Evolutionary conservation across 2,113 vertebrate genomes (phyloP).

Genomic region (Salvelinus fontinalis): DNA sequence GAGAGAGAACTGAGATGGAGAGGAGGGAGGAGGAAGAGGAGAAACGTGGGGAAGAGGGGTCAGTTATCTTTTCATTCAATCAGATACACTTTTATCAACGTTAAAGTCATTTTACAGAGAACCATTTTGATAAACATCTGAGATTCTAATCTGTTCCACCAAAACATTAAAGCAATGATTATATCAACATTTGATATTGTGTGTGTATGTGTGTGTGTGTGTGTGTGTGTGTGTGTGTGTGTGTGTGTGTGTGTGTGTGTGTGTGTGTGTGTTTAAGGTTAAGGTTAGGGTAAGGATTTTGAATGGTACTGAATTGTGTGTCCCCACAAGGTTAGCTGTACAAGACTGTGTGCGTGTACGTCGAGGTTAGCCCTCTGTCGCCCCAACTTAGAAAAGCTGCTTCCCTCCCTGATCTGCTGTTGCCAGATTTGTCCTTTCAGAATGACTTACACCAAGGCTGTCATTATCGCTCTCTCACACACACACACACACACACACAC

Average conservation of each 20-base stretch:
- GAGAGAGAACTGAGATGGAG: conserved; percentile 75
- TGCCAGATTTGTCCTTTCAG: conserved; percentile 69
- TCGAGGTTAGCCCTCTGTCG: conserved; percentile 22
- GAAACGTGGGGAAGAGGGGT: conserved; percentile 11
- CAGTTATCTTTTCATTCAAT: too few relatives aligned
- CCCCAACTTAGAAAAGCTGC: conserved; percentile 9
- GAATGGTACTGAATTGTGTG: too few relatives aligned
- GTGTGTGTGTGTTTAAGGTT: too few relatives aligned
- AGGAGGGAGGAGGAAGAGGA: conserved; percentile 17
- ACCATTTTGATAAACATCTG: too few relatives aligned
- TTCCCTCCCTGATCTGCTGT: conserved; percentile 58
- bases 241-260: too few relatives aligned
- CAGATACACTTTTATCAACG: too few relatives aligned
- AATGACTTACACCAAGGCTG: conserved; percentile 64
- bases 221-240: too few relatives aligned
- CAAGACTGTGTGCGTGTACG: neutral
- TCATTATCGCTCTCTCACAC: conserved; percentile 62
- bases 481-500: neutral
- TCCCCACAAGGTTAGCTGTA: too few relatives aligned
- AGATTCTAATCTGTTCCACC: too few relatives aligned
- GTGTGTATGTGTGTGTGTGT: neutral
- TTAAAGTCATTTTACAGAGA: too few relatives aligned
- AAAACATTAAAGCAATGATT: too few relatives aligned
- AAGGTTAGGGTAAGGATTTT: too few relatives aligned
- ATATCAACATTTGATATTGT: neutral